Base-by-base conservation (phyloP, 1,140 invertebrate genomes). In the Drosophila pseudoananassae region DNA sequence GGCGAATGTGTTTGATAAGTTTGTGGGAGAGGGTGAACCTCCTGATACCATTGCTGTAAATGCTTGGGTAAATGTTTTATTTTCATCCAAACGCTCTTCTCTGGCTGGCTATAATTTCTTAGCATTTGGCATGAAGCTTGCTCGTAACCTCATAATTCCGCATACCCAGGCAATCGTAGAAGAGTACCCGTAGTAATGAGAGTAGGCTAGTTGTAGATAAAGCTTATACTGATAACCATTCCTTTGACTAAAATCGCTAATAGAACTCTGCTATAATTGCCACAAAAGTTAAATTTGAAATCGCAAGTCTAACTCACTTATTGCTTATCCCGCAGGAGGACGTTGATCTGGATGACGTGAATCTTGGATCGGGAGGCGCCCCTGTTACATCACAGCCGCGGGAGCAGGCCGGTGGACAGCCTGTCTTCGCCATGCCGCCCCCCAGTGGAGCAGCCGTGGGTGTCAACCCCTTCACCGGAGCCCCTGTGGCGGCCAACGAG, bases 391-490 rank as follows among this genome's bases (percentile, higher is more conserved):
- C 91, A 53, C 93, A 93, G 76, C 92, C 92, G 17, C 92, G 87
- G 10, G 89, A 85, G 17, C 91, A 92, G 59, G 58, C 82, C 9
- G 90, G 84, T 10, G 92, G 88, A 50, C 90, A 78, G 23, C 91
- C 92, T 2, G 92, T 92, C 5, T 93, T 91, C 58, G 93, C 93
- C 5, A 93, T 93, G 93, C 93, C 93, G 33, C 74, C 85, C n/a
- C 64, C 80, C 17, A 58, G 56, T n/a, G 65, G 76, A 56, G 82
- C 79, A 20, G 75, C 69, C 7, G 87, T 91, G 53, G 88, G 85
- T 17, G 90, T 91, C 1, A 92, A 92, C 79, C 92, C 92, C 14
- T 89, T 92, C 17, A 90, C 91, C 7, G 89, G 88, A 31, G 90
- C 90, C 38, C 90, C 90, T 6, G 90, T 91, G 36, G 90, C 90